These are phyloP conservation scores for Miniopterus natalensis DNA, from an alignment of 2,113 vertebrate species.

Conservation along the genomic window DNA sequence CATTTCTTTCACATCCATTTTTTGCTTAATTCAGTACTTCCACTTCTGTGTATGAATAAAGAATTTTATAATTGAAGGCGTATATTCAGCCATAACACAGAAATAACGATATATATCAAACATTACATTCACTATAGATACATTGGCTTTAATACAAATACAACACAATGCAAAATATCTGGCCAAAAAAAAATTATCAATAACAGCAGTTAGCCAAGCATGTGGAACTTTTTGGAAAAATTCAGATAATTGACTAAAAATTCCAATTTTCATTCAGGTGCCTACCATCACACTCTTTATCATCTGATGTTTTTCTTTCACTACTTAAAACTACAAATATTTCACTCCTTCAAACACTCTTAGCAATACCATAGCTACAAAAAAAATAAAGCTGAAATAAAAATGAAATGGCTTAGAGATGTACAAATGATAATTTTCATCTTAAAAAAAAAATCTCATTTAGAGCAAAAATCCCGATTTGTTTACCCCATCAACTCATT, in stretches of 20 bases:
- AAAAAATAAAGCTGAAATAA: neutral
- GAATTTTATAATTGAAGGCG: conserved; percentile 27
- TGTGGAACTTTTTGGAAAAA: conserved; percentile 70
- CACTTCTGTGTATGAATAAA: neutral
- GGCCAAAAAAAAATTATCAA: neutral
- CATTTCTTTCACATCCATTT: neutral
- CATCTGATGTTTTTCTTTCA: conserved; percentile 56
- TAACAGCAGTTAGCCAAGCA: conserved; percentile 45
- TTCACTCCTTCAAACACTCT: conserved; percentile 50
- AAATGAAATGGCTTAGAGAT: conserved; percentile 49
- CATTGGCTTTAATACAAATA: conserved; percentile 48
- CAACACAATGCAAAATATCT: conserved; percentile 58
- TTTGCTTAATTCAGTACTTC: neutral
- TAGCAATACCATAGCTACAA: neutral
- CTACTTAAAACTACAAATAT: conserved; percentile 48
- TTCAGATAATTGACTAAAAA: conserved; percentile 66
- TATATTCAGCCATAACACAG: conserved; percentile 7
- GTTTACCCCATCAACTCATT: neutral
- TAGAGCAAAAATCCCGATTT: neutral
- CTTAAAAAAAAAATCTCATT: neutral
- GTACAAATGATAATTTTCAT: neutral
- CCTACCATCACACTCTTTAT: neutral
- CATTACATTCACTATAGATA: conserved; percentile 24
- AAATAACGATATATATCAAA: conserved; percentile 48
- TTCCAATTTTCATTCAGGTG: conserved; percentile 57